phyloP scores from a whole-genome alignment of 2,797 vertebrate genomes.

The Hephaestus fuliginosus region DNA sequence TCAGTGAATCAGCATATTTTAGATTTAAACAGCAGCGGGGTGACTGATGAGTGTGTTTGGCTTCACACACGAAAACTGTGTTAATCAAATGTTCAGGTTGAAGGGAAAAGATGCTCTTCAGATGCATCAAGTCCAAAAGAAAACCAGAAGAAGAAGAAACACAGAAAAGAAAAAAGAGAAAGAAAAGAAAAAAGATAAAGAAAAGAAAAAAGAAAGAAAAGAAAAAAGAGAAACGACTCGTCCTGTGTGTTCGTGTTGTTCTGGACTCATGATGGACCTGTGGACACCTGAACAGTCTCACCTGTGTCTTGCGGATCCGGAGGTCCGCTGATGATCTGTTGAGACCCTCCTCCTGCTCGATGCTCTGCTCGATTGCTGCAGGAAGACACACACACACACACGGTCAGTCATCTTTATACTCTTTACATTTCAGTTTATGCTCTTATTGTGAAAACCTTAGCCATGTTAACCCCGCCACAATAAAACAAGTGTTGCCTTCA shows the following conservation, averaged over 20 bases:
- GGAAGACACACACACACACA: conserved; percentile 38
- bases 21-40: too few species aligned
- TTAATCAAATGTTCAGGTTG: too few species aligned
- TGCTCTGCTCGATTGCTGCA: conserved; percentile 95
- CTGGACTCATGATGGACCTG: neutral
- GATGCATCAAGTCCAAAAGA: too few species aligned
- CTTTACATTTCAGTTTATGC: neutral
- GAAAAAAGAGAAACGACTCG: too few species aligned
- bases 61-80: too few species aligned
- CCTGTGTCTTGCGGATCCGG: conserved; percentile 96
- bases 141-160: too few species aligned
- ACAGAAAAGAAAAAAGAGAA: too few species aligned
- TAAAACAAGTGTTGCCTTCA: neutral
- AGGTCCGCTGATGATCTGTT: conserved; percentile 97
- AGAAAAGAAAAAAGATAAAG: too few species aligned
- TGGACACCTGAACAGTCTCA: conserved; percentile 57
- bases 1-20: too few species aligned
- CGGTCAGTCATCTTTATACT: neutral
- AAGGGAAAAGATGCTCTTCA: too few species aligned
- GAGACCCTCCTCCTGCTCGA: conserved; percentile 95
- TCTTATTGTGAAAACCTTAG: conserved; percentile 18
- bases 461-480: neutral
- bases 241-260: neutral
- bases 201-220: too few species aligned
- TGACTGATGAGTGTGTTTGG: too few species aligned